Evolutionary conservation across 2,797 vertebrate species (phyloP), one percentile per base, ranked within the genome.

Genomic region (Rhinatrema bivittatum): DNA sequence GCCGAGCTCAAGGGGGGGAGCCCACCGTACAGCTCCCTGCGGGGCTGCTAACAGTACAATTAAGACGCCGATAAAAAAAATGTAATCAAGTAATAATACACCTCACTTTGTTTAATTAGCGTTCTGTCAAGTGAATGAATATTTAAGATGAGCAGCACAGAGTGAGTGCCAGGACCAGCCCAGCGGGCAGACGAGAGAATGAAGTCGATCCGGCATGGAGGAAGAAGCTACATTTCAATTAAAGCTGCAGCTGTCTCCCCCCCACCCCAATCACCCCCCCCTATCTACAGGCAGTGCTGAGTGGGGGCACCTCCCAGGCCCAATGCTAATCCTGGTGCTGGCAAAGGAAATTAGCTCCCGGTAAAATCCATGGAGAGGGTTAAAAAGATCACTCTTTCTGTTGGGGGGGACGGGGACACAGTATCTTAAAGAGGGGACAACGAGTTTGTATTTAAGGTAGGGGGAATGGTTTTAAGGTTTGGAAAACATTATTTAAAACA

Each of bases 41-140:
- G 68, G 70, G 72, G 58, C 58, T 58, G 61, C 68, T 72, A 72
- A 65, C 58, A 65, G 65, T 71, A 63, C 76, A 74, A 77, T 79
- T 75, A 77, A 70, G 50, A 70, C 75, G 70, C 66, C 76, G 75
- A 75, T 79, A 86, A 87, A 83, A n/a, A 84, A 82, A 82, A 88
- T 86, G 39, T 72, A 79, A 88, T 87, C 79, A 87, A 78, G 36
- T 71, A 72, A 77, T 80, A 82, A 83, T 88, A 86, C 78, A 84
- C 83, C 79, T 74, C 74, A 76, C 72, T 83, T 79, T 81, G 86
- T 87, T 76, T 89, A 85, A 91, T 90, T 87, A 87, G 80, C 58
- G 79, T 77, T 79, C 75, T 74, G 78, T 76, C 74, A 78, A 64
- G 75, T 33, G 62, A 56, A 69, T 53, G 42, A 73, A 78, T 76